Base-by-base conservation (phyloP, 1,140 invertebrate species). In the Zaprionus africanus region DNA sequence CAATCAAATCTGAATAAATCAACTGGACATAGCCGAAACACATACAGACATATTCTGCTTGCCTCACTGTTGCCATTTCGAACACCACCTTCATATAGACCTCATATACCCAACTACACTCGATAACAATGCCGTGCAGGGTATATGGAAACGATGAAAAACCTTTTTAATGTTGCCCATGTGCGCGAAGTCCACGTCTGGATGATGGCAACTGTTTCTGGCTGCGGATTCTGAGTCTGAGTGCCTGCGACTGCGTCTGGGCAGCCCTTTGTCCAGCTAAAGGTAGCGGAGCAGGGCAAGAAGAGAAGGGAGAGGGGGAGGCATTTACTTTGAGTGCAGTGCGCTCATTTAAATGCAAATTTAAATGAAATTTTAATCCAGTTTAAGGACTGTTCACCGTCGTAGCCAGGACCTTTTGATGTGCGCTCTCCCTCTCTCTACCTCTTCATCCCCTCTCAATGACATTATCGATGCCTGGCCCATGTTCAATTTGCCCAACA, bases 291-390 rank as follows among this genome's bases (percentile, higher is more conserved):
- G 46, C 19, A 13, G 46, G 9, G 43, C 43, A 49, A 41, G n/a
- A 36, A 9, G 36, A 24, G 66, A 61, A 64, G 15, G n/a, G 56
- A 9, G 26, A 15, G 13, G 62, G 28, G 26, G 22, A 28, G 49
- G 73, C 83, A 86, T 82, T 87, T 83, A 87, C 84, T 87, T 87
- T 88, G 84, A 87, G 83, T 87, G 74, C 79, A 69, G 62, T 71
- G 65, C 76, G 76, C 85, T 90, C 85, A 88, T 88, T 92, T 92
- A 91, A 92, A 92, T 92, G 90, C 87, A 92, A 92, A 92, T 92
- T 92, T 92, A 92, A 92, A 92, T 92, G 90, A 92, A 92, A 92
- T 91, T 92, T 92, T 92, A 92, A 92, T 92, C 82, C 90, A 77
- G 71, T 91, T 90, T 88, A 82, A 91, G 82, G 57, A 76, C 84